Conservation (phyloP, 2,888 invertebrate genomes). For the Plagodis pulveraria region DNA sequence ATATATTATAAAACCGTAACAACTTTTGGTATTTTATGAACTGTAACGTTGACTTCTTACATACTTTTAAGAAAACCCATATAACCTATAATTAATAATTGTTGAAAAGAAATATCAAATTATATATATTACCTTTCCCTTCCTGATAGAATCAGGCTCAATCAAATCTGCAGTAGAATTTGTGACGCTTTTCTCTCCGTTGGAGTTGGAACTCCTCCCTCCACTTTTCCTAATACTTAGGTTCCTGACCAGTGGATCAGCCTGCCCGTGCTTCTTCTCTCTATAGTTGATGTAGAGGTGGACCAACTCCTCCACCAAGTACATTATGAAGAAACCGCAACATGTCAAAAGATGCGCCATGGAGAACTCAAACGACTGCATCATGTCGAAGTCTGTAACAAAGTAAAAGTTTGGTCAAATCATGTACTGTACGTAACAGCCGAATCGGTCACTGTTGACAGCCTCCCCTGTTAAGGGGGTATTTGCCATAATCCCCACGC, state of each 20-base stretch:
- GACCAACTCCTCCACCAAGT: conserved; percentile 91
- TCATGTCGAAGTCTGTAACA: conserved; percentile 57
- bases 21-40: too few relatives aligned
- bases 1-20: too few relatives aligned
- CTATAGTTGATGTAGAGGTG: conserved; percentile 87
- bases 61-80: too few relatives aligned
- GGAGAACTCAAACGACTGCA: conserved; percentile 85
- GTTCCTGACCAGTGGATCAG: conserved; percentile 69
- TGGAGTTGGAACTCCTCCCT: conserved; percentile 39
- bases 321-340: conserved; percentile 90
- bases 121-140: conserved; percentile 48
- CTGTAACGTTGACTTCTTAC: too few relatives aligned
- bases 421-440: too few relatives aligned
- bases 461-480: too few relatives aligned
- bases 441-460: too few relatives aligned
- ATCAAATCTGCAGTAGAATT: conserved; percentile 77
- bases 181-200: conserved; percentile 62
- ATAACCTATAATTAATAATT: too few relatives aligned
- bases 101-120: too few relatives aligned
- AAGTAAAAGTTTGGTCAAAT: conserved; percentile 16
- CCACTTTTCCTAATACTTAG: conserved; percentile 72
- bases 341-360: conserved; percentile 90
- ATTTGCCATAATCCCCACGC: too few relatives aligned
- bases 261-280: conserved; percentile 62
- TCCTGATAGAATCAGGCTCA: conserved; percentile 57